These are phyloP conservation scores for Thalassarche chlororhynchos DNA, from an alignment of 2,113 vertebrate species.

Conservation along the genomic window DNA sequence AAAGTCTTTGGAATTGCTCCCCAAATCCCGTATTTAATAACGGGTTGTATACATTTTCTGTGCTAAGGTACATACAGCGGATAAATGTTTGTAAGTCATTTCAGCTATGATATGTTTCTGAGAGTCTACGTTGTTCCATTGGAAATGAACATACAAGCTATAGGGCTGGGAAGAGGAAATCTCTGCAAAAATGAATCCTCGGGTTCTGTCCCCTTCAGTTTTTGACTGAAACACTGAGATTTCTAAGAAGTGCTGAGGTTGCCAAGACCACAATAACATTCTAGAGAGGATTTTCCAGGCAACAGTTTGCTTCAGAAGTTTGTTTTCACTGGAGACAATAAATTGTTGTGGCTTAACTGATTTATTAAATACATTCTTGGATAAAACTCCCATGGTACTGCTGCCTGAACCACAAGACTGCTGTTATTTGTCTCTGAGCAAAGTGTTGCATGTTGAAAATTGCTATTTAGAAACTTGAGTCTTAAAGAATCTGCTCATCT, in stretches of 20 bases:
- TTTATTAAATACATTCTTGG: neutral
- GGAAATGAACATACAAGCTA: neutral
- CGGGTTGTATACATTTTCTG: neutral
- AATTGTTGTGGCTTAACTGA: neutral
- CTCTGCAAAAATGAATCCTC: neutral
- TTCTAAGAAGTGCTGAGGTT: neutral
- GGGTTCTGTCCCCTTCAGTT: fast-evolving
- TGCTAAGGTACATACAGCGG: neutral
- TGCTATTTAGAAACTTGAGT: neutral
- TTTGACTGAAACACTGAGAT: neutral
- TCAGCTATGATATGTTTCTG: neutral
- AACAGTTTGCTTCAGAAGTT: neutral
- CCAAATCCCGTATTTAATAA: neutral
- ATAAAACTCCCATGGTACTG: neutral
- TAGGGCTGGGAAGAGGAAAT: neutral
- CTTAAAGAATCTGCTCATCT: neutral
- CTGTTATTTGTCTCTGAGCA: neutral
- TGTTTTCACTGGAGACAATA: neutral
- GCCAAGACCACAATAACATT: neutral
- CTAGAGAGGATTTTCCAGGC: neutral
- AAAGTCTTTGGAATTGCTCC: neutral
- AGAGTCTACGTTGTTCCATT: neutral
- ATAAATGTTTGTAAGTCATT: neutral
- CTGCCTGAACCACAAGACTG: neutral
- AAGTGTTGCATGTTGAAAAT: neutral